Percentiles rank a stretch among this genome's conserved stretches.
Evolutionary conservation across 2,113 vertebrate species (phyloP).

Genomic region (Pogona vitticeps): DNA sequence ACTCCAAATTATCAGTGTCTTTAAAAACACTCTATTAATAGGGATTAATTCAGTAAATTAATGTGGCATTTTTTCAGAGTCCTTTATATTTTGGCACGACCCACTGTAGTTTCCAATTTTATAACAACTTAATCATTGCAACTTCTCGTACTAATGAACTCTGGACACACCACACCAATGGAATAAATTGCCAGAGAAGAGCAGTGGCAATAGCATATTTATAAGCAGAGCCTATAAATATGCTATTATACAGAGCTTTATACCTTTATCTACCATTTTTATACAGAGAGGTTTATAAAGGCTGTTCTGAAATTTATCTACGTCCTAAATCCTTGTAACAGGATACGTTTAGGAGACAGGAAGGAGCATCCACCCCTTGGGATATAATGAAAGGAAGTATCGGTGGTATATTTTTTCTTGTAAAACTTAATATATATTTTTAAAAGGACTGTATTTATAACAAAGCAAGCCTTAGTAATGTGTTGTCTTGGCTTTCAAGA

Average conservation of each 20-base stretch:
- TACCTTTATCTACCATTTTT: conserved; percentile 2
- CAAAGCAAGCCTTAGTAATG: background rate
- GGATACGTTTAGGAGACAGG: background rate
- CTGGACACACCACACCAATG: conserved; percentile 25
- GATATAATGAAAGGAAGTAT: background rate
- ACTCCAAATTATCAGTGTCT: background rate
- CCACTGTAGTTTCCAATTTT: conserved; percentile 5
- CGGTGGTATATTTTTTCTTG: background rate
- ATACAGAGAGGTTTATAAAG: background rate
- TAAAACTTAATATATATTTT: background rate
- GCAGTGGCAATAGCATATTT: conserved; percentile 7
- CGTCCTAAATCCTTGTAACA: conserved; percentile 22
- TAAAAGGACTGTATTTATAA: background rate
- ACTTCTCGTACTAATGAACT: background rate
- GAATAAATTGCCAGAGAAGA: conserved; percentile 24
- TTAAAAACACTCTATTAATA: conserved; percentile 25
- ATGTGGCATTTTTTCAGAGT: conserved; percentile 31
- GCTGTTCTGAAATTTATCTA: conserved; percentile 20
- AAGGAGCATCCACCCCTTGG: background rate
- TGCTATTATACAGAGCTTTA: too few species aligned
- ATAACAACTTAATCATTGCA: conserved; percentile 21
- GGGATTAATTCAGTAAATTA: conserved; percentile 39
- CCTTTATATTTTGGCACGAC: conserved; percentile 22
- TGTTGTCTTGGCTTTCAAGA: background rate
- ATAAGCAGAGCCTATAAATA: background rate